These are phyloP conservation scores for Austrofundulus limnaeus DNA, from an alignment of 2,113 vertebrate species.

Conservation along the genomic window DNA sequence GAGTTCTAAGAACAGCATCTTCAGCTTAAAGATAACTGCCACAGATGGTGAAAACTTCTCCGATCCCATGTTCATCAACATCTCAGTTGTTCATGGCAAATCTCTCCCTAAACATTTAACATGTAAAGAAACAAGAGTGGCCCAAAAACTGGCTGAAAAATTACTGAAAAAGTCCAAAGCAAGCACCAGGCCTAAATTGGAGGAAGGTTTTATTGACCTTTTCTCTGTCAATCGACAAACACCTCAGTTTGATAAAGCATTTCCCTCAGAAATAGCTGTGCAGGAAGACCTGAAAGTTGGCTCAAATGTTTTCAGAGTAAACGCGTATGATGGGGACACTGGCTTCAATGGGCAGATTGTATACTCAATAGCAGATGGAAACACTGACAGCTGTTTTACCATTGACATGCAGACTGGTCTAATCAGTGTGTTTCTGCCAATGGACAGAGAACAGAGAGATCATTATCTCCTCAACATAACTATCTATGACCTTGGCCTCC, in stretches of 20 bases:
- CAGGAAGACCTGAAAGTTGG: slow-evolving; percentile 87
- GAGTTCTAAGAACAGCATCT: slow-evolving; percentile 82
- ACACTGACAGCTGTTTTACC: slow-evolving; percentile 89
- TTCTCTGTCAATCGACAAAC: slow-evolving; percentile 93
- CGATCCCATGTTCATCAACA: slow-evolving; percentile 93
- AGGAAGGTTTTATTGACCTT: slow-evolving; percentile 93
- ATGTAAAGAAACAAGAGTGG: slow-evolving; percentile 93
- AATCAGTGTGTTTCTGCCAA: slow-evolving; percentile 87
- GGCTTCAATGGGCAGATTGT: slow-evolving; percentile 95
- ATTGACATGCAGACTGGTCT: slow-evolving; percentile 89
- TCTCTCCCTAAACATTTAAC: slow-evolving; percentile 86
- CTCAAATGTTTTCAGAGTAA: slow-evolving; percentile 86
- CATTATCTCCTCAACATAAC: slow-evolving; percentile 94
- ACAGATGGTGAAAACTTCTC: slow-evolving; percentile 96
- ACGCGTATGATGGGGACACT: slow-evolving; percentile 90
- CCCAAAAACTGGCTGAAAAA: slow-evolving; percentile 94
- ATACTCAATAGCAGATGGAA: slow-evolving; percentile 90
- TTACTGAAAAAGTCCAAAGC: slow-evolving; percentile 93
- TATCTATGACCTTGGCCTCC: slow-evolving; percentile 91
- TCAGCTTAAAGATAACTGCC: slow-evolving; percentile 92
- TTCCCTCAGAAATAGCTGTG: slow-evolving; percentile 89
- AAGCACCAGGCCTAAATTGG: slow-evolving; percentile 85
- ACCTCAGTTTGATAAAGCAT: slow-evolving; percentile 92
- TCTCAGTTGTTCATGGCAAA: slow-evolving; percentile 89
- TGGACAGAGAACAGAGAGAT: slow-evolving; percentile 92